Conservation (phyloP, 2,113 vertebrate genomes). For the Mohoua ochrocephala region DNA sequence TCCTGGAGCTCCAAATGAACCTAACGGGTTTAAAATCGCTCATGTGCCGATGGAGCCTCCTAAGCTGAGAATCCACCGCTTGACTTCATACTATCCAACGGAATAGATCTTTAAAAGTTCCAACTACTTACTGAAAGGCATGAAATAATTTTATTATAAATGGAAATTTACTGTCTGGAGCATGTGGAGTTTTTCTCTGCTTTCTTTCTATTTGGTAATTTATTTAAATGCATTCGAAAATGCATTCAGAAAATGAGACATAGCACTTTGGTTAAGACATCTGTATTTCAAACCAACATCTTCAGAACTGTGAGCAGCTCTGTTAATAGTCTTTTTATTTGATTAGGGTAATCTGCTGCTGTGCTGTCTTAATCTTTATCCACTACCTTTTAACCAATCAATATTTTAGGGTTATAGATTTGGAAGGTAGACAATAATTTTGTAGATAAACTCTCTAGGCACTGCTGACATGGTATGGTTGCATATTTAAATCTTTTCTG, state of each 20-base stretch:
- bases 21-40: neutral
- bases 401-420: constrained; percentile 69
- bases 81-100: neutral
- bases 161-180: constrained; percentile 66
- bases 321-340: constrained; percentile 66
- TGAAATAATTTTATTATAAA: constrained; percentile 67
- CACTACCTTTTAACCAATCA: constrained; percentile 68
- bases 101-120: neutral
- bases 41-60: neutral
- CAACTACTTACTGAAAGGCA: constrained; percentile 28
- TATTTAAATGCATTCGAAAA: constrained; percentile 72
- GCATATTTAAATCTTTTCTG: constrained; percentile 39
- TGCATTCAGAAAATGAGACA: constrained; percentile 72
- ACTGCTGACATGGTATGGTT: constrained; percentile 31
- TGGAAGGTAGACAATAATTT: constrained; percentile 61
- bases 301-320: constrained; percentile 42
- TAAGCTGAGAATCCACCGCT: neutral
- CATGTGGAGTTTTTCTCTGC: constrained; percentile 34
- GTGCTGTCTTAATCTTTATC: constrained; percentile 55
- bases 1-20: neutral
- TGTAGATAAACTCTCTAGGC: constrained; percentile 50
- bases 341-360: constrained; percentile 66
- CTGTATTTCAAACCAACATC: constrained; percentile 72
- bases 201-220: constrained; percentile 69
- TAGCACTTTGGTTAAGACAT: constrained; percentile 70